Percentiles rank a stretch among this genome's conserved stretches.
Conservation (phyloP, 2,797 vertebrate species). For the Clarias platycephalus region DNA sequence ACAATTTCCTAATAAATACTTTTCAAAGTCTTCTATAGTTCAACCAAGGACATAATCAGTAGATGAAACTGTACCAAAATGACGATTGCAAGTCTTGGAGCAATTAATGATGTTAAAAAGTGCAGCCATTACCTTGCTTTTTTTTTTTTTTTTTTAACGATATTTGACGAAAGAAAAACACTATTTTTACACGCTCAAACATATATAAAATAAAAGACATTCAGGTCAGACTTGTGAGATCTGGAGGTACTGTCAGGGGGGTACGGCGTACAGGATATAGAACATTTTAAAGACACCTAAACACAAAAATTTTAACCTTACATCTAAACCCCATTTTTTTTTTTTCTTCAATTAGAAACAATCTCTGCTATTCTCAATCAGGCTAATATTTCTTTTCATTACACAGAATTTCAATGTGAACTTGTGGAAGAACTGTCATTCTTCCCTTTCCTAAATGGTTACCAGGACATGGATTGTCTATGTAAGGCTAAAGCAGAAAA, state of each 20-base stretch:
- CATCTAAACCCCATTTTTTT: not conserved
- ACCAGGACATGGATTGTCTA: constrained; percentile 50
- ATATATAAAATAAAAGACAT: constrained; percentile 47
- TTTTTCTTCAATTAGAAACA: not conserved
- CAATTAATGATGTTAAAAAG: constrained; percentile 16
- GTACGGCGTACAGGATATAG: not conserved
- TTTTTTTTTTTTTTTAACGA: constrained; percentile 21
- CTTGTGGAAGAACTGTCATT: constrained; percentile 14
- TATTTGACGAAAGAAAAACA: not conserved
- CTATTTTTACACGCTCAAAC: not conserved
- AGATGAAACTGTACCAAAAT: constrained; percentile 55
- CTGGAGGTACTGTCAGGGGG: constrained; percentile 7
- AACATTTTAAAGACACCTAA: not conserved
- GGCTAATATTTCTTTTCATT: not conserved
- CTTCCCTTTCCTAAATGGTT: constrained; percentile 34
- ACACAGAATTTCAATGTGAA: constrained; percentile 30
- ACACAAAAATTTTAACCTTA: not conserved
- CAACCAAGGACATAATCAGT: constrained; percentile 52
- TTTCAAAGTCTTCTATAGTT: constrained; percentile 61
- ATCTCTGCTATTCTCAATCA: not conserved
- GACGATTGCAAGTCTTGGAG: constrained; percentile 50
- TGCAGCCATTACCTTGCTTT: constrained; percentile 47
- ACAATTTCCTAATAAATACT: constrained; percentile 81
- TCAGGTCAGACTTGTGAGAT: constrained; percentile 10
- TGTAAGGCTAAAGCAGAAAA: constrained; percentile 15